Base-by-base conservation (phyloP, 2,797 vertebrate species). In the Lepidocolaptes lacrymiger region DNA sequence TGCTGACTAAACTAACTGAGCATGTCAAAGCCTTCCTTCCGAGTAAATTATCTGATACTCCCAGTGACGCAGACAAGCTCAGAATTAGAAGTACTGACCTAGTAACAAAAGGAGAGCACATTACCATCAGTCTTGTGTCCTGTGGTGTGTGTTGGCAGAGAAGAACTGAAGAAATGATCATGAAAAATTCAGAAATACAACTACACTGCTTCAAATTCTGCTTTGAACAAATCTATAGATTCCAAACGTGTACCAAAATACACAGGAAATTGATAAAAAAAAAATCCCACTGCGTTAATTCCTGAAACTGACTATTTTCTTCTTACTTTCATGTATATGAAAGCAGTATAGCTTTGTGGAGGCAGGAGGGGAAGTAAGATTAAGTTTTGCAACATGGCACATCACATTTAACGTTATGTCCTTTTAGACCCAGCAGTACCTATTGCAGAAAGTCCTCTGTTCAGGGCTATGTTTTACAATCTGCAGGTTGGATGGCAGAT, bases 21-120 rank as follows among this genome's bases (percentile, higher is more conserved):
- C 51, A 66, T 13, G 52, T 52, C 82, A 85, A 73, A 94, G 14
- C 34, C 55, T 73, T 89, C 76, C 62, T 93, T 78, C 73, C 1
- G 15, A 93, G 62, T 48, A 91, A 84, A 92, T 81, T 17, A 85
- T 91, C 76, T 91, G 85, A 88, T 52, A 66, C 32, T 92, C 76
- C 71, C 85, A 69, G 79, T 66, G 79, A 95, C 1, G 18, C 87
- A 92, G 77, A 69, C 74, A 78, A 93, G 73, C 52, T 75, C 79
- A 49, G 77, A 96, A 96, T 95, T 79, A 89, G 76, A 92, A 96
- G 64, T 59, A 86, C 51, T 93, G 89, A 94, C 88, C 89, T 92
- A 92, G 76, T 89, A 95, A 96, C 68, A 89, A 88, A 86, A 84
- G 49, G 46, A 88, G 64, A 91, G 41, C 58, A 79, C 20, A 28